Evolutionary conservation across 2,888 invertebrate species (phyloP), one percentile per base, ranked within the genome.

Genomic region (Mythimna loreyi): DNA sequence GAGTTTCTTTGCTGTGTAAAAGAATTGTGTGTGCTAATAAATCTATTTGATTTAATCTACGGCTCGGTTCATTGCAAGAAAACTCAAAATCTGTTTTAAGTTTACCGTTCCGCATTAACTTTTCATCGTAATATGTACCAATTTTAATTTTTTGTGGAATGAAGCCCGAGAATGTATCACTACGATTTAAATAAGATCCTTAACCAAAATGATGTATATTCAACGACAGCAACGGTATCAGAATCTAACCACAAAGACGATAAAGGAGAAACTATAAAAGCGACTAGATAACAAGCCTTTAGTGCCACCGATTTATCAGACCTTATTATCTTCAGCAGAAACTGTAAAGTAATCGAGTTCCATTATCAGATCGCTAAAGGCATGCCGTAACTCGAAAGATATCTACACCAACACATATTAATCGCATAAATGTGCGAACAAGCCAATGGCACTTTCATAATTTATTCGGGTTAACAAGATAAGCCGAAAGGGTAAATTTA

Each of bases 401-500:
- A 73, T 69, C 65, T 28, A 23, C 40, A 28, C 65, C 28, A 67
- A 30, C 59, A 73, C 64, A 65, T 62, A 58, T 80, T 75, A 57
- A 68, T 56, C 68, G 28, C 40, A 52, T 68, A 61, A 75, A 68
- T 71, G 56, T 79, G 58, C 8, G 60, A 64, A 63, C 67, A 82
- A 40, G 50, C 74, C 73, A 72, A 65, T 73, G 64, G 60, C 55
- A 78, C 75, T 82, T 82, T 81, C 84, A 72, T 81, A 79, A 83
- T 82, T 72, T 75, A 82, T 80, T 82, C 71, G 71, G 77, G 80
- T 82, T 84, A 84, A 68, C 65, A 64, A 67, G 84, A 83, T 82
- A 80, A 83, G 75, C 73, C 43, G 49, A 82, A 83, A 83, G 82
- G 82, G 82, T 75, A 82, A 68, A 75, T 73, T 84, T 84, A 83